Percentiles rank a stretch among this genome's conserved stretches.
Conservation (phyloP, 2,113 vertebrate genomes). For the Oreochromis niloticus region DNA sequence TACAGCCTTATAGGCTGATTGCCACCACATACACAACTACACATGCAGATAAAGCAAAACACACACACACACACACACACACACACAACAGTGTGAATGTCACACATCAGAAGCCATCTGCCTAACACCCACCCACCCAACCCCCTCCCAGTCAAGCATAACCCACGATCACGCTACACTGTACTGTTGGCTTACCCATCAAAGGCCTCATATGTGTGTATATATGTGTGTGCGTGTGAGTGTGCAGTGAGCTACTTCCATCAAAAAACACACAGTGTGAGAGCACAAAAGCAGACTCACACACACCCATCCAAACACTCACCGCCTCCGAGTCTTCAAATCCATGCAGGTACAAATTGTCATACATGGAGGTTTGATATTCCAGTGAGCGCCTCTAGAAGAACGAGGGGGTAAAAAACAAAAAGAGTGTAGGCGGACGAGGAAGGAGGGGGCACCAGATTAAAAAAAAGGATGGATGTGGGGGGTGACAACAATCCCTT, state of each 20-base stretch:
- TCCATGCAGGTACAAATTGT: conserved; percentile 74
- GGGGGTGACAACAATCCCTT: conserved; percentile 62
- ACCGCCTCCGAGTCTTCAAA: conserved; percentile 72
- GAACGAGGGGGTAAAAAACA: conserved; percentile 44
- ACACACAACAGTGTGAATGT: conserved; percentile 11
- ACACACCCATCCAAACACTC: conserved; percentile 31
- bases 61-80: background rate
- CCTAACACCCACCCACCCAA: conserved; percentile 43
- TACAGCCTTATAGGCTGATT: background rate
- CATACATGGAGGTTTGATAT: conserved; percentile 71
- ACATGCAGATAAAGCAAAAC: background rate
- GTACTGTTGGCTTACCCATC: conserved; percentile 35
- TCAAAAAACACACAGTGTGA: conserved; percentile 26
- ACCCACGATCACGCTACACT: conserved; percentile 38
- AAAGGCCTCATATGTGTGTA: conserved; percentile 25
- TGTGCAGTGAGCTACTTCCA: conserved; percentile 18
- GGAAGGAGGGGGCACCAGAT: conserved; percentile 40
- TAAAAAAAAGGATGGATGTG: conserved; percentile 40
- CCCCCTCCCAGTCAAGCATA: conserved; percentile 44
- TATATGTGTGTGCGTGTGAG: background rate
- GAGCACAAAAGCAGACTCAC: conserved; percentile 6
- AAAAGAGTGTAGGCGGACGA: conserved; percentile 43
- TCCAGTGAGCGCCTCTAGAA: conserved; percentile 58
- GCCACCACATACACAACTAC: background rate
- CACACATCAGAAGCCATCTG: conserved; percentile 42